A percentile compares a stretch with the other conserved stretches of the same genome.
These are phyloP conservation scores for Acronicta leporina DNA, from an alignment of 2,888 invertebrate species.

Conservation along the genomic window DNA sequence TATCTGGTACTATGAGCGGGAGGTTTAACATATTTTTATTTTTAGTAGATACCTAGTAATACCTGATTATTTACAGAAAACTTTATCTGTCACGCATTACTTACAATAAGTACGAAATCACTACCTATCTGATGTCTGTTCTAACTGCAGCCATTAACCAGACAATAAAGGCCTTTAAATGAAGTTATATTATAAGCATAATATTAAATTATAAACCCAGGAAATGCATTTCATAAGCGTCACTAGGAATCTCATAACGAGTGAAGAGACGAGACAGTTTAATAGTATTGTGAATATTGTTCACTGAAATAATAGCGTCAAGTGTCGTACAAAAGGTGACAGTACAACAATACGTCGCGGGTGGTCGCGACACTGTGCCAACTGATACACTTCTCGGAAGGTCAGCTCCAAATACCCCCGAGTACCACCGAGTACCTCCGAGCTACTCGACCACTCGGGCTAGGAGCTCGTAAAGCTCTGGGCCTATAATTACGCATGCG, in stretches of 20 bases:
- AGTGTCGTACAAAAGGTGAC: conserved; percentile 71
- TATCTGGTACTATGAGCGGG: too few relatives aligned
- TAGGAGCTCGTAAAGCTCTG: conserved; percentile 75
- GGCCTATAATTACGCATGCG: conserved; percentile 50
- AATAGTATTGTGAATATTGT: conserved; percentile 65
- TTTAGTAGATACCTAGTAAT: too few relatives aligned
- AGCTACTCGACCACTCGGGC: conserved; percentile 71
- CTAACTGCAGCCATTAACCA: background rate
- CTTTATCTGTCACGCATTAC: too few relatives aligned
- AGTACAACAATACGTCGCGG: conserved; percentile 79
- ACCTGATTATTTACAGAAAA: too few relatives aligned
- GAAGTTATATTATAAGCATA: background rate
- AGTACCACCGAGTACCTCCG: conserved; percentile 40
- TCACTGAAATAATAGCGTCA: conserved; percentile 65
- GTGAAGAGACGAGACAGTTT: conserved; percentile 62
- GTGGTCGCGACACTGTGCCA: conserved; percentile 74
- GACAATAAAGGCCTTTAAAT: too few relatives aligned
- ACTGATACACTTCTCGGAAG: conserved; percentile 82
- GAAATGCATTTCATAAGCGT: conserved; percentile 33
- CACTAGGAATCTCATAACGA: conserved; percentile 48
- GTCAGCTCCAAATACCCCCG: conserved; percentile 68
- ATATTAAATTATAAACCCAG: conserved; percentile 11
- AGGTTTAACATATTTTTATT: too few relatives aligned
- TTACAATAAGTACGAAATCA: too few relatives aligned
- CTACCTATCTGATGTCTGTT: background rate